These are phyloP conservation scores for Chelonus formosanus DNA, from an alignment of 2,888 invertebrate species.

Conservation along the genomic window DNA sequence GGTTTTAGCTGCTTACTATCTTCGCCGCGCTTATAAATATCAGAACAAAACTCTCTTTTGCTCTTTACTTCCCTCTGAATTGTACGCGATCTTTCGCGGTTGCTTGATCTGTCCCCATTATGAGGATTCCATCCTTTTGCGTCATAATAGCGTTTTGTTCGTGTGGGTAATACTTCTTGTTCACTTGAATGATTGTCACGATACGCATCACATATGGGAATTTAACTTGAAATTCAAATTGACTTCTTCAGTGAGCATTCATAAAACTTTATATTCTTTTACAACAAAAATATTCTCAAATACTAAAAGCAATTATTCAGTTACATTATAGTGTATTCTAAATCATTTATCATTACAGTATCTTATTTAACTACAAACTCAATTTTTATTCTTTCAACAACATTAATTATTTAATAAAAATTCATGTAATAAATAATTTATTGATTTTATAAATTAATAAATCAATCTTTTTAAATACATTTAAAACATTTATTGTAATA, in stretches of 20 bases:
- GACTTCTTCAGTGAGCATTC: neutral
- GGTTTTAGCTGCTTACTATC: slow-evolving; percentile 1
- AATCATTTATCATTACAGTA: too few species aligned
- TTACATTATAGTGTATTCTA: too few species aligned
- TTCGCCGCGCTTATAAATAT: slow-evolving; percentile 45
- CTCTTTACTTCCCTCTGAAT: slow-evolving; percentile 36
- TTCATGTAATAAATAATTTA: too few species aligned
- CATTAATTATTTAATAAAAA: too few species aligned
- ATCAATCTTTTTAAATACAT: neutral
- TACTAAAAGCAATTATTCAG: too few species aligned
- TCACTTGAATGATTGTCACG: slow-evolving; percentile 22
- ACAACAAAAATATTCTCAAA: too few species aligned
- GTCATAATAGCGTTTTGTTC: slow-evolving; percentile 52
- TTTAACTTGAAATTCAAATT: slow-evolving; percentile 16
- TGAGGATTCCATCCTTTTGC: slow-evolving; percentile 48
- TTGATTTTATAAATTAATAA: too few species aligned
- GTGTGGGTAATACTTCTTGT: slow-evolving; percentile 51
- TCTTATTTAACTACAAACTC: too few species aligned
- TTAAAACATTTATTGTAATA: too few species aligned
- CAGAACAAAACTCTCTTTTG: slow-evolving; percentile 32
- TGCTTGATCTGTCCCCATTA: slow-evolving; percentile 32
- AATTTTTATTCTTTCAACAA: too few species aligned
- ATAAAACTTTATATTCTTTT: too few species aligned
- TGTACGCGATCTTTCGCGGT: slow-evolving; percentile 26
- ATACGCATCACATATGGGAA: slow-evolving; percentile 7